Evolutionary conservation across 2,113 vertebrate genomes (phyloP), one percentile per base, ranked within the genome.

Genomic region (Piprites chloris): DNA sequence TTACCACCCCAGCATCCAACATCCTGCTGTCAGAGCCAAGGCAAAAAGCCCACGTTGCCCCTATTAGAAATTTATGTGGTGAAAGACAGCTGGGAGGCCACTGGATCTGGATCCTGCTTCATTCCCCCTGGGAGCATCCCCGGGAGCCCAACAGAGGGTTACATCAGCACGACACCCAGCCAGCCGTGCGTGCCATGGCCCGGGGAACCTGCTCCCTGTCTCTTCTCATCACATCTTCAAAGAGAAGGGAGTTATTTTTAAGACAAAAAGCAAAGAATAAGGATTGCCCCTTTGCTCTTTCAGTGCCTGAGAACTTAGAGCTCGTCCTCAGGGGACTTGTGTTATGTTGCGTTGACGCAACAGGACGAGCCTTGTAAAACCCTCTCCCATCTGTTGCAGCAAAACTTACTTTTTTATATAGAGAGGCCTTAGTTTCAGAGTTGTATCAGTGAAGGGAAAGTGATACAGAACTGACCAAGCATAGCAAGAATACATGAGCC

Each of bases 241-340:
- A 68, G 50, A 75, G 67, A 39, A 89, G 9, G 1, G 26, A 88
- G 79, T 66, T 75, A 75, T 94, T 96, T 93, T 81, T 78, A 84
- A 95, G 76, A 89, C 53, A 76, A 73, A 82, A 46, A 67, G n/a
- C 73, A 78, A 76, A 62, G 26, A 84, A 75, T 53, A 33, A 87
- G 72, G 69, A 52, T 39, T 44, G 79, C 39, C 30, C 0, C 0
- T 71, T 92, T 74, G 83, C 56, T 86, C 73, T 35, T 90, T 37
- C 49, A 61, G 79, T 52, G 58, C 77, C 77, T 39, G 73, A 75
- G 90, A 90, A 81, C 72, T 58, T 8, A 1, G 65, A 95, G 62
- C 61, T 68, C 0, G 0, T 44, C 74, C 78, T 37, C 82, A 62
- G 47, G 90, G 87, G 87, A 83, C 74, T 77, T 63, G n/a, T 89